Percentiles rank a stretch among this genome's conserved stretches.
phyloP scores from a whole-genome alignment of 92 coral and sea anemone species.

The Palythoa heliodiscus region DNA sequence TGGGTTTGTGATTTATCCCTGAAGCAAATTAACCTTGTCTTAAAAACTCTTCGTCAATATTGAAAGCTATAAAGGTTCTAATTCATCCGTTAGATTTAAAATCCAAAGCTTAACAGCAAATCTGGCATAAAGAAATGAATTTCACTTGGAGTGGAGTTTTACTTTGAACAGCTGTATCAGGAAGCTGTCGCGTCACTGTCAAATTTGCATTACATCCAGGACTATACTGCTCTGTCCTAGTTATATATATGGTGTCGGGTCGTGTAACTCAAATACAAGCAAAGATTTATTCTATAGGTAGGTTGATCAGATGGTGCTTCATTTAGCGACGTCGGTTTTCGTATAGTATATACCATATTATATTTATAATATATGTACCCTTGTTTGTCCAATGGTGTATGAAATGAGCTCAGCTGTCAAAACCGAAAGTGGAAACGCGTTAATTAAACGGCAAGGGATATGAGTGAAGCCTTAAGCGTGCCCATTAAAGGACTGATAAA shows the following conservation, averaged over 20 bases:
- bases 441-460: neutral
- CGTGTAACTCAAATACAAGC: neutral
- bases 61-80: neutral
- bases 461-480: too few species aligned
- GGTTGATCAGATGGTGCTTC: too few species aligned
- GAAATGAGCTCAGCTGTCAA: neutral
- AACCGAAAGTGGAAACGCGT: slow-evolving; percentile 14
- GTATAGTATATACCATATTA: too few species aligned
- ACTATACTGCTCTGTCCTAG: too few species aligned
- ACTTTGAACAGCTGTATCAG: neutral
- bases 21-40: neutral
- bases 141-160: neutral
- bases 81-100: too few species aligned
- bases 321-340: too few species aligned
- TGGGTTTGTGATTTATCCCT: neutral
- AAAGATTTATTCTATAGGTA: neutral
- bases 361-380: neutral
- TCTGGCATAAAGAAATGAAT: too few species aligned
- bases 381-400: neutral
- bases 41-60: neutral
- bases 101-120: too few species aligned
- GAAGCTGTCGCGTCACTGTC: neutral
- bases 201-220: neutral
- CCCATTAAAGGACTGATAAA: neutral
- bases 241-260: neutral